phyloP scores from a whole-genome alignment of 1,140 invertebrate genomes.

The Microplitis demolitor region DNA sequence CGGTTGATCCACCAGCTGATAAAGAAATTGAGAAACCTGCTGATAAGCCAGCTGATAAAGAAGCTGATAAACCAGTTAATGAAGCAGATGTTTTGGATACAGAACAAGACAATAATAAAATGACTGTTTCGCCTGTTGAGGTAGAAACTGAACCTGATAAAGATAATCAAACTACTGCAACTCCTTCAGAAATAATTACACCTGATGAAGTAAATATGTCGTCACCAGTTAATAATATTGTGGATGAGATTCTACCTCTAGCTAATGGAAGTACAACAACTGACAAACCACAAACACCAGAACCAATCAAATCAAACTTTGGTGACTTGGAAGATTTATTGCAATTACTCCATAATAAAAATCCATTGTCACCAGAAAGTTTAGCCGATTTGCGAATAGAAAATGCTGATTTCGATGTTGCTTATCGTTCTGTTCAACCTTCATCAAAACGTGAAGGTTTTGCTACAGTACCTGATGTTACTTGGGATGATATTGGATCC shows the following conservation, averaged over 20 bases:
- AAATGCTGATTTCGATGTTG: slow-evolving; percentile 77
- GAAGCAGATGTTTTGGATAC: not conserved
- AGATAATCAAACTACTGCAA: not conserved
- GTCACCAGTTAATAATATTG: not conserved
- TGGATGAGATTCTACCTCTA: not conserved
- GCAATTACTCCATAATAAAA: slow-evolving; percentile 61
- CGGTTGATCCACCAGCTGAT: not conserved
- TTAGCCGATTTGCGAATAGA: slow-evolving; percentile 70
- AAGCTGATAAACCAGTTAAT: no score
- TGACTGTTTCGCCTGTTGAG: not conserved
- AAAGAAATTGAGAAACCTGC: not conserved
- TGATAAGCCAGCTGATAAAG: no score
- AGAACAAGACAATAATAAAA: not conserved
- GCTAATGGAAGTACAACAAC: not conserved
- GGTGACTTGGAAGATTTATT: slow-evolving; percentile 32
- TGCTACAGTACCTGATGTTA: slow-evolving; percentile 94
- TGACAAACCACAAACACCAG: not conserved
- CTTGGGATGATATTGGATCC: slow-evolving; percentile 97
- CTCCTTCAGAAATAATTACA: not conserved
- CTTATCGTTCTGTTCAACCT: slow-evolving; percentile 85
- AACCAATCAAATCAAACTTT: not conserved
- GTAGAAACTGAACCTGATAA: slow-evolving; percentile 11
- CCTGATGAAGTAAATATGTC: slow-evolving; percentile 11
- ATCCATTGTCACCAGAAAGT: slow-evolving; percentile 66
- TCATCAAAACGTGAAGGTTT: slow-evolving; percentile 96